Evolutionary conservation across 2,797 vertebrate species (phyloP).

Genomic region (Phrynocephalus vlangalii): DNA sequence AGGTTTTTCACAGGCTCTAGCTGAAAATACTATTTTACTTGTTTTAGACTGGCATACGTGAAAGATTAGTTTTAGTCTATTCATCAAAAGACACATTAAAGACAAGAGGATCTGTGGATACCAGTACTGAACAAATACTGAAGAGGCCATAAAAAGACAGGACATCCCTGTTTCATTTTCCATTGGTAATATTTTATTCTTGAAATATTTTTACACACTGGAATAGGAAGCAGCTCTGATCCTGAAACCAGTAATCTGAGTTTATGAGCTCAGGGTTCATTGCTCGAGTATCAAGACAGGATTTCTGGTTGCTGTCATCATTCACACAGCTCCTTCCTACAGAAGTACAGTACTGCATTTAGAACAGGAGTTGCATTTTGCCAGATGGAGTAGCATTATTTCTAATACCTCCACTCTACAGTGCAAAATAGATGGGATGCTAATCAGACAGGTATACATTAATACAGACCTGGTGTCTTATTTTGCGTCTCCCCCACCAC

Average conservation of each 20-base stretch:
- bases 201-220: not conserved
- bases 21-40: not conserved
- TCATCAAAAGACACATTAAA: not conserved
- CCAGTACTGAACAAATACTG: not conserved
- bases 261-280: constrained; percentile 15
- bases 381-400: constrained; percentile 22
- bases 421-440: constrained; percentile 10
- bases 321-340: constrained; percentile 4
- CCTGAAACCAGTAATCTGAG: not conserved
- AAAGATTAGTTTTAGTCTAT: not conserved
- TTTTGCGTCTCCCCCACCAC: constrained; percentile 33
- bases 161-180: not conserved
- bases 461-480: constrained; percentile 31
- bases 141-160: not conserved
- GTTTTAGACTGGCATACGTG: not conserved
- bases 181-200: constrained; percentile 5
- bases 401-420: constrained; percentile 22
- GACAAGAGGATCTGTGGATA: not conserved
- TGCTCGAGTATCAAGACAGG: constrained; percentile 15
- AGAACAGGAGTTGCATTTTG: constrained; percentile 11
- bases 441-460: constrained; percentile 45
- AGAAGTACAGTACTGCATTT: constrained; percentile 2
- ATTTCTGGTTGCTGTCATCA: not conserved
- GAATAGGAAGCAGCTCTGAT: not conserved
- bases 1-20: constrained; percentile 44